Evolutionary conservation across 2,113 vertebrate species (phyloP), one percentile per base, ranked within the genome.

Genomic region (Dolichotis patagonum): DNA sequence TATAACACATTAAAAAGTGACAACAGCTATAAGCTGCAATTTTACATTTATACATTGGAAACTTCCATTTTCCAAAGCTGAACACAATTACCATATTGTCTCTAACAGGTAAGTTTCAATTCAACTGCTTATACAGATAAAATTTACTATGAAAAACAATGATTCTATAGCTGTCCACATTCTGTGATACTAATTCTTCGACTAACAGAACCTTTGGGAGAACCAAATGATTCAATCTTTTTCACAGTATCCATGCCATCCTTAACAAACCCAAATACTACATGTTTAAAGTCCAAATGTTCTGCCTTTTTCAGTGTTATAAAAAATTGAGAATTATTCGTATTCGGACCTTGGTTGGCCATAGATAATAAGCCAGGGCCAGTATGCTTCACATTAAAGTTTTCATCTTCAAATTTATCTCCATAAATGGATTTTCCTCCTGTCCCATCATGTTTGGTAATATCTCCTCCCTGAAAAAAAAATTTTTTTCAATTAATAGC

Each of bases 241-340:
- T 98, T 99, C 92, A 99, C 99, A 94, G 99, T 98, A 96, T 99
- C 99, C 99, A 99, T 99, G 94, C 99, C 99, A 4, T 99, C 99
- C 94, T 98, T 99, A 90, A 99, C 99, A 98, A 99, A 99, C 11
- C 99, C 99, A 94, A 99, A 99, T 22, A 99, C 99, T 78, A 99
- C 99, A 38, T 99, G 99, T 97, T 99, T 99, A 92, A 99, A 99
- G 99, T 99, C 99, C 98, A 99, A 98, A 98, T 99, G 98, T 97
- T 99, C 99, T 7, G 99, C 98, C 98, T 99, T 99, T 97, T 99
- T 99, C 97, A 99, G 97, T 14, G 99, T 99, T 98, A 99, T 99
- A 97, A 99, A 99, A 97, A 99, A 99, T 91, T 99, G 99, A 26
- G 99, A 99, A 98, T 98, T 99, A 98, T 99, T 99, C 5, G 99